A percentile compares a stretch with the other conserved stretches of the same genome.
Evolutionary conservation across 2,113 vertebrate genomes (phyloP).

Genomic region (Cavia aperea): DNA sequence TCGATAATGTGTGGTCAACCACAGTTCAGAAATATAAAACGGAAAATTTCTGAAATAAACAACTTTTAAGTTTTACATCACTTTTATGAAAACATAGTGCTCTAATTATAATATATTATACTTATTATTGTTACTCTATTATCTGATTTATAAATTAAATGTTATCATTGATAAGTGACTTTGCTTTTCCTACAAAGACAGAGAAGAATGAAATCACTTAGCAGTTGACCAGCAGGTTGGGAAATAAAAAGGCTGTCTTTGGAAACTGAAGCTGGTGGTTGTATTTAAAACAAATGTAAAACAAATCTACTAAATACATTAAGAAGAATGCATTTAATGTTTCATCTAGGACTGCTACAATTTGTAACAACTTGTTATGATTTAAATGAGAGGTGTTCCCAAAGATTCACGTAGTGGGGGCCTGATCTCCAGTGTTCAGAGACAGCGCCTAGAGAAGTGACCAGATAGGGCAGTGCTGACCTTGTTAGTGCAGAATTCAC

Average conservation of each 20-base stretch:
- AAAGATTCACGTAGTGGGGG: background rate
- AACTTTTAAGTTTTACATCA: background rate
- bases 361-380: background rate
- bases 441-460: background rate
- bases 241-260: background rate
- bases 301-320: background rate
- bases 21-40: background rate
- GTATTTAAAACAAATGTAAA: background rate
- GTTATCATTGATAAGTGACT: background rate
- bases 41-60: background rate
- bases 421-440: background rate
- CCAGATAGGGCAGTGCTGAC: background rate
- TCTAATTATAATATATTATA: background rate
- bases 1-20: background rate
- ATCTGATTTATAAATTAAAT: background rate
- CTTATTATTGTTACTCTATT: background rate
- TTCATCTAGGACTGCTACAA: background rate
- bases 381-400: background rate
- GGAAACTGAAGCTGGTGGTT: background rate
- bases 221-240: background rate
- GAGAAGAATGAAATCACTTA: background rate
- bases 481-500: rapidly evolving
- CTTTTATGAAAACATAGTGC: background rate
- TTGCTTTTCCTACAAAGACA: background rate
- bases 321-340: background rate